These are phyloP conservation scores for Aspidiotus rigidus DNA, from an alignment of 2,888 invertebrate genomes.

Conservation along the genomic window DNA sequence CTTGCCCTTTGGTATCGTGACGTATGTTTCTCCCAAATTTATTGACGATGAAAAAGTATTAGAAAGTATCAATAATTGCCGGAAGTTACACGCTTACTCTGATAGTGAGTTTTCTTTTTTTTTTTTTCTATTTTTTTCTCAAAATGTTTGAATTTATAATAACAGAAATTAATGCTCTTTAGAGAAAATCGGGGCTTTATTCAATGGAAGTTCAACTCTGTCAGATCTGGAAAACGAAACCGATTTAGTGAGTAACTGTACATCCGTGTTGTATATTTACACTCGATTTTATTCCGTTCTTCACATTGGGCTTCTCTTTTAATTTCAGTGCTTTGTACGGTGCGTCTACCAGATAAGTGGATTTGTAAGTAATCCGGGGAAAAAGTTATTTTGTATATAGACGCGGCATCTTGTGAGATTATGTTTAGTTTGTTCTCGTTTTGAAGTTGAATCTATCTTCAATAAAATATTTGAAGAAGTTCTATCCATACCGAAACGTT, in stretches of 20 bases:
- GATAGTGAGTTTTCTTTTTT: not conserved
- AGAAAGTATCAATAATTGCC: not conserved
- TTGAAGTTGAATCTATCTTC: too few relatives aligned
- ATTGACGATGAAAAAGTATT: not conserved
- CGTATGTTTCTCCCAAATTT: not conserved
- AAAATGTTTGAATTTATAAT: not conserved
- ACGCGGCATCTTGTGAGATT: too few relatives aligned
- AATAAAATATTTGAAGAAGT: too few relatives aligned
- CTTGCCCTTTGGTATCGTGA: too few relatives aligned
- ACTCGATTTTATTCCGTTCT: too few relatives aligned
- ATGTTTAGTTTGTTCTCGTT: too few relatives aligned
- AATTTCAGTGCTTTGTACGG: slow-evolving; percentile 7
- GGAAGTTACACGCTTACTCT: not conserved
- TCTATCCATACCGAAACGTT: too few relatives aligned
- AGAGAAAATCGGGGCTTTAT: not conserved
- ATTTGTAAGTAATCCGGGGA: not conserved
- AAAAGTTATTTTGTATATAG: too few relatives aligned
- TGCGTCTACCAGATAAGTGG: slow-evolving; percentile 2
- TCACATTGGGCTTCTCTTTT: not conserved
- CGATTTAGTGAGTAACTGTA: too few relatives aligned
- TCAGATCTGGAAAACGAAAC: too few relatives aligned
- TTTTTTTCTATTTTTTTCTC: not conserved
- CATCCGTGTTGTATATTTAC: too few relatives aligned
- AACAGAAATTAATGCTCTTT: not conserved
- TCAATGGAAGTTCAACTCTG: too few relatives aligned